phyloP scores from a whole-genome alignment of 2,113 vertebrate genomes.

The Bubo bubo region DNA sequence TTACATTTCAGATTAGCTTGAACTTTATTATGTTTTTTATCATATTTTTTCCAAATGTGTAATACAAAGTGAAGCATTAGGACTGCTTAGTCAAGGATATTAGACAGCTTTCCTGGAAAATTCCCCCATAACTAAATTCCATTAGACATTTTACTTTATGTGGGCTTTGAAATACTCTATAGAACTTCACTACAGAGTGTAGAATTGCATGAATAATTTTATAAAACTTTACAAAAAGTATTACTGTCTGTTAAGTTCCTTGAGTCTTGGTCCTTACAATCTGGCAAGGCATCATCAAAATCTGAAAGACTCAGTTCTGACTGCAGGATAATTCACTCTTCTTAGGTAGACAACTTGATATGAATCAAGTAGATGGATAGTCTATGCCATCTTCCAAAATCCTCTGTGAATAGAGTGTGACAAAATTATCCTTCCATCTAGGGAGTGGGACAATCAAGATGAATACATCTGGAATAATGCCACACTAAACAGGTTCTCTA shows the following conservation, averaged over 20 bases:
- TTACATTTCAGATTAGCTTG: slow-evolving; percentile 15
- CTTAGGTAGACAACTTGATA: background rate
- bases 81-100: background rate
- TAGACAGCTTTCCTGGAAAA: background rate
- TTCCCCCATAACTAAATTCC: background rate
- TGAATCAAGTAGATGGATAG: background rate
- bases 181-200: background rate
- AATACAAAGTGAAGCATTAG: background rate
- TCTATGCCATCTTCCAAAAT: background rate
- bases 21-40: background rate
- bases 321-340: background rate
- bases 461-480: background rate
- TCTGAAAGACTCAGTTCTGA: background rate
- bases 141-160: background rate
- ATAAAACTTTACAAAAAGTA: background rate
- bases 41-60: background rate
- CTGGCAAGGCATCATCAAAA: background rate
- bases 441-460: background rate
- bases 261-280: background rate
- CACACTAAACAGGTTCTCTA: background rate
- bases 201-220: background rate
- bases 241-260: background rate
- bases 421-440: background rate
- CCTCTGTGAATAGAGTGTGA: background rate
- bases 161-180: background rate